A percentile compares a stretch with the other conserved stretches of the same genome.
These are phyloP conservation scores for Amblyjoppa fuscipennis DNA, from an alignment of 2,888 invertebrate species.

Conservation along the genomic window DNA sequence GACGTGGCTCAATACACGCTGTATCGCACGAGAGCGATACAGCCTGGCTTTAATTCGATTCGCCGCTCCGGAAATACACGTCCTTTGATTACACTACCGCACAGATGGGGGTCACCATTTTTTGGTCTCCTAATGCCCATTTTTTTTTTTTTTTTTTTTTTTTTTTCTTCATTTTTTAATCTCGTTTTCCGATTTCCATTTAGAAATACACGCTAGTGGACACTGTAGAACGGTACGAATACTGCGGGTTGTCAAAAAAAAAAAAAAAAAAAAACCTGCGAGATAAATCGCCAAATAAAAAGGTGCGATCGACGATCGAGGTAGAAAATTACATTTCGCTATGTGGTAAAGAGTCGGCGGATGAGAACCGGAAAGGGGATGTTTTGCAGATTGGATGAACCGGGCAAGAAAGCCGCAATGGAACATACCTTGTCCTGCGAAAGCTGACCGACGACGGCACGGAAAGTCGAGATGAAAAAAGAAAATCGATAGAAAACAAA, in stretches of 20 bases:
- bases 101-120: neutral
- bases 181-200: no score
- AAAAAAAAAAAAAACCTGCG: neutral
- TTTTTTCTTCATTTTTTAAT: no score
- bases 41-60: conserved; percentile 23
- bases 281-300: conserved; percentile 25
- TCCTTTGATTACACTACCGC: conserved; percentile 10
- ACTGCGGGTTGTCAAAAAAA: neutral
- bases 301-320: conserved; percentile 2
- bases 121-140: neutral
- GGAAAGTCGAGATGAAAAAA: conserved; percentile 4
- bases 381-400: conserved; percentile 70
- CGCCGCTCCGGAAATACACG: conserved; percentile 14
- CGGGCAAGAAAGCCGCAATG: conserved; percentile 57
- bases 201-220: neutral
- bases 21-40: neutral
- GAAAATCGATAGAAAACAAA: conserved; percentile 41
- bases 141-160: neutral
- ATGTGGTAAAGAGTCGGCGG: conserved; percentile 29
- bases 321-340: conserved; percentile 44
- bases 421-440: conserved; percentile 61
- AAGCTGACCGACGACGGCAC: conserved; percentile 9
- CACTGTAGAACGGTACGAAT: neutral
- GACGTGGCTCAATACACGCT: conserved; percentile 1
- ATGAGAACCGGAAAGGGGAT: conserved; percentile 68